These are phyloP conservation scores for Cardiocondyla obscurior DNA, from an alignment of 1,140 invertebrate genomes.

Conservation along the genomic window DNA sequence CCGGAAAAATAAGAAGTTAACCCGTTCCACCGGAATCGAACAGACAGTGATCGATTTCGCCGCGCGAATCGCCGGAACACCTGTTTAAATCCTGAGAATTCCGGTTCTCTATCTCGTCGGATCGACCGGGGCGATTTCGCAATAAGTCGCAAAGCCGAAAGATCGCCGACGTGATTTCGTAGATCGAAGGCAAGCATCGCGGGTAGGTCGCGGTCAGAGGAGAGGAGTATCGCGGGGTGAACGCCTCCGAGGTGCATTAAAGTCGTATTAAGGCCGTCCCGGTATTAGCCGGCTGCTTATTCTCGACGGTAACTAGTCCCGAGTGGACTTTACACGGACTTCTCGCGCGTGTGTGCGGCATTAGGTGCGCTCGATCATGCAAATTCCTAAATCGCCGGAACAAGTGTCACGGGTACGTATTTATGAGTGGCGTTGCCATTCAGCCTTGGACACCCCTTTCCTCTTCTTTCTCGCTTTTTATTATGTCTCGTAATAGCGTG, in stretches of 20 bases:
- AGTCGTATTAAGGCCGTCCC: slow-evolving; percentile 70
- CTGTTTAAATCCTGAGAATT: slow-evolving; percentile 58
- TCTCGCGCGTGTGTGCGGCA: background rate
- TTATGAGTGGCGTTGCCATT: slow-evolving; percentile 12
- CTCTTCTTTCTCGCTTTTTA: background rate
- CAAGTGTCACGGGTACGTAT: slow-evolving; percentile 61
- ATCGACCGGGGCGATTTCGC: slow-evolving; percentile 60
- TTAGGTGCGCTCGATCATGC: slow-evolving; percentile 58
- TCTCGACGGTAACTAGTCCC: slow-evolving; percentile 54
- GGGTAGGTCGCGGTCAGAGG: background rate
- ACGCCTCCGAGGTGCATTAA: slow-evolving; percentile 64
- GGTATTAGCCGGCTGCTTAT: slow-evolving; percentile 61
- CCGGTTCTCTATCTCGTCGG: slow-evolving; percentile 57
- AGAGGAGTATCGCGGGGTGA: slow-evolving; percentile 42
- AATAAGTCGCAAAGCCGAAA: slow-evolving; percentile 53
- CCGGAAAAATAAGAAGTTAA: background rate
- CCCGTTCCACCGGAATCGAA: slow-evolving; percentile 31
- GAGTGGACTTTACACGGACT: background rate
- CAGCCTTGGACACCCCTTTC: slow-evolving; percentile 30
- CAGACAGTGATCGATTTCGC: slow-evolving; percentile 33
- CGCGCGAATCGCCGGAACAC: slow-evolving; percentile 41
- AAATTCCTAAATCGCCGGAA: slow-evolving; percentile 68
- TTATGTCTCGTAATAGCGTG: background rate
- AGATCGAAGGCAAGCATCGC: background rate
- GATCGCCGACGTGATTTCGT: slow-evolving; percentile 26